Evolutionary conservation across 2,113 vertebrate species (phyloP).

Genomic region (Deroptyus accipitrinus): DNA sequence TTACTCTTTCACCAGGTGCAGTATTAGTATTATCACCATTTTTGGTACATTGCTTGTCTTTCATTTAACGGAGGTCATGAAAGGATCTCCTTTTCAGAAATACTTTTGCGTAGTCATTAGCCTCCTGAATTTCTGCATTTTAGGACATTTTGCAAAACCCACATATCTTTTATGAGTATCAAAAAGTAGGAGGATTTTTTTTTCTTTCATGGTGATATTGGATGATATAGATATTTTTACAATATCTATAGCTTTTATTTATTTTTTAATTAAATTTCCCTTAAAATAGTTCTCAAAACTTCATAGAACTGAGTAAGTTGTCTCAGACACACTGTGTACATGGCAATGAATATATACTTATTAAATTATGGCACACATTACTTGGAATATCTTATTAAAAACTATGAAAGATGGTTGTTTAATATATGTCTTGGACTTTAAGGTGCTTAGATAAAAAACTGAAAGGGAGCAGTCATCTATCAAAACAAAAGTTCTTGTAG

Average conservation of each 20-base stretch:
- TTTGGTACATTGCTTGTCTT: neutral
- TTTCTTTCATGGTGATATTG: neutral
- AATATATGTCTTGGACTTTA: neutral
- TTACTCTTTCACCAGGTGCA: neutral
- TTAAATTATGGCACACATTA: neutral
- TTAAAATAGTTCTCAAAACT: neutral
- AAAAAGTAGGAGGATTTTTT: accelerated
- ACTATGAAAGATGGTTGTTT: neutral
- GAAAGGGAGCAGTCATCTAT: neutral
- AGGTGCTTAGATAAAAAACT: neutral
- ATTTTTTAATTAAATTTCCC: neutral
- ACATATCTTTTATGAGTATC: neutral
- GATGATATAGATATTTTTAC: neutral
- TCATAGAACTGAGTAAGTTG: neutral
- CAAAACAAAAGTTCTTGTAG: neutral
- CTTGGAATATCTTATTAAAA: neutral
- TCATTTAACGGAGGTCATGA: neutral
- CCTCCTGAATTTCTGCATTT: neutral
- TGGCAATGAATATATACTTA: neutral
- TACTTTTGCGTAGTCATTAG: neutral
- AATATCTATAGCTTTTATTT: neutral
- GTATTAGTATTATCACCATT: neutral
- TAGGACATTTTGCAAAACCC: neutral
- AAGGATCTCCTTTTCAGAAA: neutral
- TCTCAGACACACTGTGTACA: neutral